Conservation (phyloP, 2,888 invertebrate genomes). For the Gari tellinella region DNA sequence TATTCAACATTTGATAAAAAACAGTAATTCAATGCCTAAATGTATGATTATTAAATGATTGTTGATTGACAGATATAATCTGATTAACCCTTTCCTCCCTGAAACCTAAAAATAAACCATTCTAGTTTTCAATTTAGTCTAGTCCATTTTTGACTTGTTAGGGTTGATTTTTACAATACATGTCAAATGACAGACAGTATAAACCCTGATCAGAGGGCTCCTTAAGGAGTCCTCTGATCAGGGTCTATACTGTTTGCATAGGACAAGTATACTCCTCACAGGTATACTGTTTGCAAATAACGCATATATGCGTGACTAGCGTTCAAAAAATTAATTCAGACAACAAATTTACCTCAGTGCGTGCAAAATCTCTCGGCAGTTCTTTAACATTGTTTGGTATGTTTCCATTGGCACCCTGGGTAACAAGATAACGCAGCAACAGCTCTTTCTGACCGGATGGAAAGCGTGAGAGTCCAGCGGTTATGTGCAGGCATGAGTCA, state of each 20-base stretch:
- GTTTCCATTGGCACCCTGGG: slow-evolving; percentile 64
- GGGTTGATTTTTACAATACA: too few species aligned
- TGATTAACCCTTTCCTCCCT: too few species aligned
- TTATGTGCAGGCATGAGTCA: slow-evolving; percentile 67
- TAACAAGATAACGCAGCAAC: slow-evolving; percentile 59
- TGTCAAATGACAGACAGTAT: slow-evolving; percentile 10
- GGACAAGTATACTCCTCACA: not conserved
- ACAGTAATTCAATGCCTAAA: too few species aligned
- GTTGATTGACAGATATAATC: too few species aligned
- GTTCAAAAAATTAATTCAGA: not conserved
- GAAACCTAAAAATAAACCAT: too few species aligned
- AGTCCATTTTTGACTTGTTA: too few species aligned
- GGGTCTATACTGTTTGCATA: slow-evolving; percentile 7
- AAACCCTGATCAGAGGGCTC: slow-evolving; percentile 7
- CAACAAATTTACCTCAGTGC: slow-evolving; percentile 52
- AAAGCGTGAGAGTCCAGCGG: slow-evolving; percentile 60
- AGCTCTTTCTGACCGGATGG: slow-evolving; percentile 47
- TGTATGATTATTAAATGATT: too few species aligned
- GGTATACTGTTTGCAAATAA: too few species aligned
- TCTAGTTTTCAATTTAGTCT: too few species aligned
- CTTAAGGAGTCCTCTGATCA: slow-evolving; percentile 6
- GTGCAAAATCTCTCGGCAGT: slow-evolving; percentile 61
- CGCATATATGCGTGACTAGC: too few species aligned
- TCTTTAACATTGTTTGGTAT: slow-evolving; percentile 67
- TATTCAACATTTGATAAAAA: too few species aligned